Evolutionary conservation across 1,140 invertebrate genomes (phyloP).

Genomic region (Zophobas morio): DNA sequence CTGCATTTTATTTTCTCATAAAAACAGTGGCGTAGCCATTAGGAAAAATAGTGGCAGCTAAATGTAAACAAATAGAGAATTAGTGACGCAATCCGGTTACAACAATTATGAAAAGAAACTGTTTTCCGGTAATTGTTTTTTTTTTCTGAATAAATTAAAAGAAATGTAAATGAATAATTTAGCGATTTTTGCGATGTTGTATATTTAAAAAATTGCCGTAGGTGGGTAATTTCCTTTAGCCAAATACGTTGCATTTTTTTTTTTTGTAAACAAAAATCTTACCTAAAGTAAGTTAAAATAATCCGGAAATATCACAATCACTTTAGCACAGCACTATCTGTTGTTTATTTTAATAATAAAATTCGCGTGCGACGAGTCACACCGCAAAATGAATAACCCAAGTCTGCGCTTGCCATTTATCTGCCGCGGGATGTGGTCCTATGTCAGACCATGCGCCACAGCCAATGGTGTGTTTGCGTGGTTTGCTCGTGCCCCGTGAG

Average conservation of each 20-base stretch:
- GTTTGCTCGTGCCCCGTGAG: conserved; percentile 59
- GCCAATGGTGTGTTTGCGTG: conserved; percentile 60
- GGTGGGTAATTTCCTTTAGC: too few relatives aligned
- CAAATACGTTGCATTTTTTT: not conserved
- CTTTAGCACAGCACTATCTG: conserved; percentile 14
- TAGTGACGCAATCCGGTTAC: not conserved
- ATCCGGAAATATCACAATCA: conserved; percentile 37
- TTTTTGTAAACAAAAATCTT: conserved; percentile 1
- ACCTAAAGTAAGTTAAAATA: conserved; percentile 38
- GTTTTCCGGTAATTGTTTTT: too few relatives aligned
- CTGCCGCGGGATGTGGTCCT: conserved; percentile 60
- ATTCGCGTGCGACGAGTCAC: conserved; percentile 26
- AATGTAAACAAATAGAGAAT: not conserved
- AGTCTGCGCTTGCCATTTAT: conserved; percentile 60
- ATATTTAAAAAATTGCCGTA: too few relatives aligned
- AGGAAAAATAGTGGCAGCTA: not conserved
- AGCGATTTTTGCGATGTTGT: too few relatives aligned
- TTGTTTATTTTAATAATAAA: conserved; percentile 12
- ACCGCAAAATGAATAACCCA: conserved; percentile 55
- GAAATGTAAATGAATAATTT: too few relatives aligned
- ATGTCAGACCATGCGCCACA: conserved; percentile 63
- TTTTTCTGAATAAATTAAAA: too few relatives aligned
- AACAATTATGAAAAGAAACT: too few relatives aligned
- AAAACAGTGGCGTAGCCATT: not conserved
- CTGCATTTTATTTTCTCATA: not conserved